Percentiles rank a stretch among this genome's conserved stretches.
phyloP scores from a whole-genome alignment of 2,113 vertebrate species.

The Chaenocephalus aceratus region DNA sequence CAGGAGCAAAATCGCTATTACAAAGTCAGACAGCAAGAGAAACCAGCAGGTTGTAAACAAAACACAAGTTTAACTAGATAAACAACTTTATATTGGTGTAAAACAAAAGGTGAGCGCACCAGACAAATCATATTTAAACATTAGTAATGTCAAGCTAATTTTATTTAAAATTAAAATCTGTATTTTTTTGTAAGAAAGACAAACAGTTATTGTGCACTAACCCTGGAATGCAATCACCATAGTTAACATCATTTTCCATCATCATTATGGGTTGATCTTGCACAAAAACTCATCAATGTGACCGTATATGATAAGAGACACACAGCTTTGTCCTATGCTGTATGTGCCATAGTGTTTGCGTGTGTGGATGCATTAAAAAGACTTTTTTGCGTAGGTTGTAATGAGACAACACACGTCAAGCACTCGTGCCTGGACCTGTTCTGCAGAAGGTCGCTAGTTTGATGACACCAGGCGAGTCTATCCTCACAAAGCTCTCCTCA shows the following conservation, averaged over 20 bases:
- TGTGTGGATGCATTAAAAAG: conserved; percentile 17
- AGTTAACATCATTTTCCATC: too few relatives aligned
- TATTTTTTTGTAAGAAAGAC: neutral
- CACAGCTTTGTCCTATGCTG: neutral
- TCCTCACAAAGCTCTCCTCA: conserved; percentile 47
- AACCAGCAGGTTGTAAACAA: too few relatives aligned
- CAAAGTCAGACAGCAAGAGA: too few relatives aligned
- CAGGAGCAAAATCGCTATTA: too few relatives aligned
- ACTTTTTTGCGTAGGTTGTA: conserved; percentile 21
- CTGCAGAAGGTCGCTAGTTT: conserved; percentile 31
- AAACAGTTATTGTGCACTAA: neutral
- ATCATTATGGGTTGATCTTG: too few relatives aligned
- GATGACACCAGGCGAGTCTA: conserved; percentile 24
- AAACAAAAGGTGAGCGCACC: too few relatives aligned
- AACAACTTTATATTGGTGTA: too few relatives aligned
- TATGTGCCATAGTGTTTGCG: neutral
- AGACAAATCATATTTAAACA: too few relatives aligned
- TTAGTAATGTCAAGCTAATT: too few relatives aligned
- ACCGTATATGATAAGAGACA: neutral
- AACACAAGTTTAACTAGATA: too few relatives aligned
- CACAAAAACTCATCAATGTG: neutral
- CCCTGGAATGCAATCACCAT: neutral
- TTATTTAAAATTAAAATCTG: too few relatives aligned
- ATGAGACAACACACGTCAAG: neutral
- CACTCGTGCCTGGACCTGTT: conserved; percentile 51